These are phyloP conservation scores for Agapornis roseicollis DNA, from an alignment of 2,113 vertebrate species.

Conservation along the genomic window DNA sequence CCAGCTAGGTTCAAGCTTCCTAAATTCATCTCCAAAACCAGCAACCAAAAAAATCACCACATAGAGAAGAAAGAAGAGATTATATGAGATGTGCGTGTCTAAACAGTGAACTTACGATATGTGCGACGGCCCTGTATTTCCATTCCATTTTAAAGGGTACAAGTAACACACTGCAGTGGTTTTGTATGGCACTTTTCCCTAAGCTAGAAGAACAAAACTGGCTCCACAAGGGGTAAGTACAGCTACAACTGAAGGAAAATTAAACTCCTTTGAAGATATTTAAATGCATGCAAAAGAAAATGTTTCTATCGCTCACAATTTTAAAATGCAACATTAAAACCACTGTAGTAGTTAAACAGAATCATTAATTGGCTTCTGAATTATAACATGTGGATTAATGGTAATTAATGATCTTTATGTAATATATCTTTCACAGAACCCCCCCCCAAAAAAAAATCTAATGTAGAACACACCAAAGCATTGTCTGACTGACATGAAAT, in stretches of 20 bases:
- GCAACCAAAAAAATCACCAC: too few relatives aligned
- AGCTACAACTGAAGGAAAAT: not conserved
- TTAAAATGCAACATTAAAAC: not conserved
- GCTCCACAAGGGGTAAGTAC: not conserved
- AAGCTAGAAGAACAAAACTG: not conserved
- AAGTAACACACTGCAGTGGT: rapidly evolving
- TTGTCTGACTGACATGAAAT: not conserved
- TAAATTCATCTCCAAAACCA: not conserved
- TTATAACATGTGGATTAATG: not conserved
- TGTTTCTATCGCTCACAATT: not conserved
- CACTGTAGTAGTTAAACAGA: not conserved
- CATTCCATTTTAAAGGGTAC: rapidly evolving
- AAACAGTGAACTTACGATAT: not conserved
- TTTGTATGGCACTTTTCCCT: rapidly evolving
- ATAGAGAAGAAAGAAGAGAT: not conserved
- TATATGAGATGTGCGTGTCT: rapidly evolving
- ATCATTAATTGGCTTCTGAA: not conserved
- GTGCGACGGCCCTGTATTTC: rapidly evolving
- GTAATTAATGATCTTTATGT: not conserved
- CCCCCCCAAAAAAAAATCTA: not conserved
- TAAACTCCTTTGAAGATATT: not conserved
- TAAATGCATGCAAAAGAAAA: not conserved
- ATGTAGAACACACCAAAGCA: not conserved
- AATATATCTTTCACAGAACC: not conserved
- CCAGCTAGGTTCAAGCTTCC: not conserved